A percentile compares a stretch with the other conserved stretches of the same genome.
These are phyloP conservation scores for Steinernema scapterisci DNA, from an alignment of 2,888 invertebrate genomes.

Conservation along the genomic window DNA sequence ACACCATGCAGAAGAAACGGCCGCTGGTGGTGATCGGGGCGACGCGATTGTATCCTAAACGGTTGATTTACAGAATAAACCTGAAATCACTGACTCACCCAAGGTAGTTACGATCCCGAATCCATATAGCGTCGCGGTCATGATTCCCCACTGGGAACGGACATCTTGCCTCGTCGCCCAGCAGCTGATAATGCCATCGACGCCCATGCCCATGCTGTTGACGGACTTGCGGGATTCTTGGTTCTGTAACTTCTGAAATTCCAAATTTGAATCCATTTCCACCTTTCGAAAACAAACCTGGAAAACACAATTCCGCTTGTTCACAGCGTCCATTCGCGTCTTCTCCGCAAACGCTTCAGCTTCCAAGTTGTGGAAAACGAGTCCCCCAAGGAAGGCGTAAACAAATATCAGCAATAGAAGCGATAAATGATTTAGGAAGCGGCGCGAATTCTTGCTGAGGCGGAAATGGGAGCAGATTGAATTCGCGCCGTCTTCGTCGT, in stretches of 20 bases:
- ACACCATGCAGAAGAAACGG: constrained; percentile 56
- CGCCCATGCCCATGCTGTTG: constrained; percentile 34
- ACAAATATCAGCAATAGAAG: constrained; percentile 56
- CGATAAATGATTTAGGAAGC: constrained; percentile 63
- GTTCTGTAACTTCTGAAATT: too few relatives aligned
- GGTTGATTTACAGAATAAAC: not conserved
- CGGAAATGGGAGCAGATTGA: too few relatives aligned
- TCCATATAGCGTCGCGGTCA: constrained; percentile 57
- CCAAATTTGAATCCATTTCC: not conserved
- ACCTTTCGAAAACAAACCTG: constrained; percentile 34
- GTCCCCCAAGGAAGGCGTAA: constrained; percentile 63
- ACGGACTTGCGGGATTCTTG: too few relatives aligned
- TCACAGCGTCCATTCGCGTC: constrained; percentile 42
- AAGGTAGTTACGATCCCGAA: constrained; percentile 59
- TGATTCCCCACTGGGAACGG: constrained; percentile 51
- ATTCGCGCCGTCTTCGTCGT: too few relatives aligned
- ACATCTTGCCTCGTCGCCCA: constrained; percentile 40
- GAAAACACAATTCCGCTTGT: constrained; percentile 51
- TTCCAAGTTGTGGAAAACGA: constrained; percentile 61
- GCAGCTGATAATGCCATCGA: constrained; percentile 40
- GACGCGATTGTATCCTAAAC: constrained; percentile 55
- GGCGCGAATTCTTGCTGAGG: constrained; percentile 54
- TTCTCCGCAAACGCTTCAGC: constrained; percentile 51
- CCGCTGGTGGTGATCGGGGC: constrained; percentile 57
- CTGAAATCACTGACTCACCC: constrained; percentile 37